Percentiles rank a stretch among this genome's conserved stretches.
Evolutionary conservation across 2,797 vertebrate genomes (phyloP).

Genomic region (Spinibarbus caldwelli): DNA sequence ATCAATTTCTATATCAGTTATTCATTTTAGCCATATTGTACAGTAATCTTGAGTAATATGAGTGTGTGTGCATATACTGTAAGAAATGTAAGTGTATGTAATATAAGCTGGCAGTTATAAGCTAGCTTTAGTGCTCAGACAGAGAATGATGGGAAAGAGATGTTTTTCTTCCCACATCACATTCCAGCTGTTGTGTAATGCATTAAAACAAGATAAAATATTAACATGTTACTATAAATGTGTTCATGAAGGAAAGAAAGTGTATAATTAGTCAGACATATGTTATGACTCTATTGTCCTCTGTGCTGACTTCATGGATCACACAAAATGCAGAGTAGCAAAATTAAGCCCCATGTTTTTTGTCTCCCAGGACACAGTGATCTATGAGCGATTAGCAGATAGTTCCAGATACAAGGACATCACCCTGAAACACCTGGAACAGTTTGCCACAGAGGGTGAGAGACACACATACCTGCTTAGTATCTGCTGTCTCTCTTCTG

Average conservation of each 20-base stretch:
- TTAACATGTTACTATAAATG: conserved; percentile 9
- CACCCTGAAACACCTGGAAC: conserved; percentile 96
- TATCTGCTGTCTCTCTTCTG: neutral
- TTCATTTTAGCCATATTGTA: neutral
- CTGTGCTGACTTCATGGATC: neutral
- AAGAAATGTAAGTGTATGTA: neutral
- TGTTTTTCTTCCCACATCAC: neutral
- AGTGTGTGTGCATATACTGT: neutral
- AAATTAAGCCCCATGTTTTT: conserved; percentile 40
- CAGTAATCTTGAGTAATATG: neutral
- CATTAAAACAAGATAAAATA: neutral
- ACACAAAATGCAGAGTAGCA: conserved; percentile 8
- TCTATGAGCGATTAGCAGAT: conserved; percentile 96
- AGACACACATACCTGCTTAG: conserved; percentile 20
- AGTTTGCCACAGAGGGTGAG: conserved; percentile 98
- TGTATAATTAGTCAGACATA: conserved; percentile 7
- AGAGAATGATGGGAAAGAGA: neutral
- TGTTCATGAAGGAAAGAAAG: neutral
- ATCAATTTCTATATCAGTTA: neutral
- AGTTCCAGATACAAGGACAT: conserved; percentile 97
- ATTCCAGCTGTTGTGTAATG: conserved; percentile 24
- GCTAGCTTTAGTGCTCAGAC: neutral
- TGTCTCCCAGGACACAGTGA: conserved; percentile 89
- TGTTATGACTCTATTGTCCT: neutral
- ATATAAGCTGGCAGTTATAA: neutral